Evolutionary conservation across 2,888 invertebrate genomes (phyloP).

Genomic region (Volucella inanis): DNA sequence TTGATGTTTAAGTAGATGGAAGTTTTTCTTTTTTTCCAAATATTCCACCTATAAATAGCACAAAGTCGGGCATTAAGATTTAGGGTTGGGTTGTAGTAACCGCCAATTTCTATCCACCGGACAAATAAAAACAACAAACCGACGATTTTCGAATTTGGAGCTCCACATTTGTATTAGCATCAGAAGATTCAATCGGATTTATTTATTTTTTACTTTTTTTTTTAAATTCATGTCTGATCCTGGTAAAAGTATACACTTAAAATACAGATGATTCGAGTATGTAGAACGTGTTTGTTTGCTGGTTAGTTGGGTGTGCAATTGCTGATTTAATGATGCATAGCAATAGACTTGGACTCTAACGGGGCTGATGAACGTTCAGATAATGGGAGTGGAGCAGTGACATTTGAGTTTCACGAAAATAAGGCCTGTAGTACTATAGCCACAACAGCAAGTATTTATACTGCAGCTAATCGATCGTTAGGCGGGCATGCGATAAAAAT

Average conservation of each 20-base stretch:
- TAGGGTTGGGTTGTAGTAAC: slow-evolving; percentile 60
- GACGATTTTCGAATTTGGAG: slow-evolving; percentile 60
- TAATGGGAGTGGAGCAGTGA: slow-evolving; percentile 51
- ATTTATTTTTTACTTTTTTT: slow-evolving; percentile 13
- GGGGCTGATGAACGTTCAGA: slow-evolving; percentile 10
- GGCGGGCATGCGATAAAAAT: slow-evolving; percentile 3
- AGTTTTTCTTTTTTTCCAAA: slow-evolving; percentile 31
- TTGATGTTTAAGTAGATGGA: slow-evolving; percentile 20
- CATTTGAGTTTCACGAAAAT: slow-evolving; percentile 56
- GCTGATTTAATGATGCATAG: slow-evolving; percentile 58
- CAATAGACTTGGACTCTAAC: slow-evolving; percentile 1
- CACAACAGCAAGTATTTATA: slow-evolving; percentile 28
- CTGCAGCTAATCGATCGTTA: slow-evolving; percentile 40
- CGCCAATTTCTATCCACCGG: slow-evolving; percentile 19
- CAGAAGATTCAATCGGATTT: slow-evolving; percentile 57
- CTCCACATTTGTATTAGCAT: slow-evolving; percentile 29
- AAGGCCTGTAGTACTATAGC: slow-evolving; percentile 28
- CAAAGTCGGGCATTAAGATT: slow-evolving; percentile 33
- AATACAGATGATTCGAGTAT: slow-evolving; percentile 51
- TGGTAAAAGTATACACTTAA: slow-evolving; percentile 20
- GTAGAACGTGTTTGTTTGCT: slow-evolving; percentile 52
- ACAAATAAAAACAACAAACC: neutral
- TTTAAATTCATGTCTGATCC: neutral
- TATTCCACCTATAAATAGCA: slow-evolving; percentile 62
- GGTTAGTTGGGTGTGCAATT: slow-evolving; percentile 29